These are phyloP conservation scores for Macroteleia sp. DNA, from an alignment of 2,888 invertebrate species.

Conservation along the genomic window DNA sequence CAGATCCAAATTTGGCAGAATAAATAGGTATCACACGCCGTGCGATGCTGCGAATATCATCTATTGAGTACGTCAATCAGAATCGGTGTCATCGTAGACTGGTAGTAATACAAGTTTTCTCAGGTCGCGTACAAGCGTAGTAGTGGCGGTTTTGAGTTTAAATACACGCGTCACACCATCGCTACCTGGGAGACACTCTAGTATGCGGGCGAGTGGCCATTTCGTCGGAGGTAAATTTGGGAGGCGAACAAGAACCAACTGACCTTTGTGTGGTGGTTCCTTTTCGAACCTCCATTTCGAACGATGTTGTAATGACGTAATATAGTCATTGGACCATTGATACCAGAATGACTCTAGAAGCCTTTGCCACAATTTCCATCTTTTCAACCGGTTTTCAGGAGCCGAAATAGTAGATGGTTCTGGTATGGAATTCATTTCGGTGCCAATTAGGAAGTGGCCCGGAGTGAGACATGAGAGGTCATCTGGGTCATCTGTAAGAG, in stretches of 20 bases:
- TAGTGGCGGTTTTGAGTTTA: not conserved
- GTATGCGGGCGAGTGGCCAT: not conserved
- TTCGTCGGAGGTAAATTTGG: constrained; percentile 4
- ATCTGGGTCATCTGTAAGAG: constrained; percentile 35
- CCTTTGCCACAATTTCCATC: constrained; percentile 52
- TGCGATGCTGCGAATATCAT: no score
- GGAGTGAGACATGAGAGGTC: constrained; percentile 55
- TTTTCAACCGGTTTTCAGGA: constrained; percentile 37
- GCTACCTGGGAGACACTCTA: not conserved
- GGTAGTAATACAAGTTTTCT: not conserved
- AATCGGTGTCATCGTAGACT: not conserved
- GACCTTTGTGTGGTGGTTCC: not conserved
- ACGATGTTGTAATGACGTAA: constrained; percentile 58
- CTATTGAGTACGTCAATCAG: no score
- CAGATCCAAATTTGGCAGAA: no score
- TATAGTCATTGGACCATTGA: constrained; percentile 60
- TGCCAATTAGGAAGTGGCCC: constrained; percentile 65
- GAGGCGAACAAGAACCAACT: not conserved
- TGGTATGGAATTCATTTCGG: constrained; percentile 47
- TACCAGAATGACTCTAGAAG: constrained; percentile 57
- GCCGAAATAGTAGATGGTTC: constrained; percentile 39
- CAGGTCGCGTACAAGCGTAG: not conserved
- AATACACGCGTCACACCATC: not conserved
- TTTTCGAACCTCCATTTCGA: constrained; percentile 46
- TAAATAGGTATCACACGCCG: no score